Evolutionary conservation across 2,888 invertebrate species (phyloP).

Genomic region (Campopleginae sp.): DNA sequence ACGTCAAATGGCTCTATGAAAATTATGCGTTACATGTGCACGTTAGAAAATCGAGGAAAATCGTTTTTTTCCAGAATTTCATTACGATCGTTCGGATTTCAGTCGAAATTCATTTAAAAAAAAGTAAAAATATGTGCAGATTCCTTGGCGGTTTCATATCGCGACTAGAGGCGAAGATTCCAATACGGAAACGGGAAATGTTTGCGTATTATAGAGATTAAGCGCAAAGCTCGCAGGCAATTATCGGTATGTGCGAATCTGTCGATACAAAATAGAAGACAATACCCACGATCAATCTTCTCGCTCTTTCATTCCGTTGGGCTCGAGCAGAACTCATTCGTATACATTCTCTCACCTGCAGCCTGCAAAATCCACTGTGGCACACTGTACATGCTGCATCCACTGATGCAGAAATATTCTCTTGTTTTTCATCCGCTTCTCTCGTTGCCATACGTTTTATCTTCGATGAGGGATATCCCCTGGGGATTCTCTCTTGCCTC

Average conservation of each 20-base stretch:
- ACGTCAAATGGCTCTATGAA: neutral
- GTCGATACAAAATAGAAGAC: conserved; percentile 74
- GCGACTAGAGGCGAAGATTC: neutral
- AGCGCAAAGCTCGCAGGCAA: conserved; percentile 76
- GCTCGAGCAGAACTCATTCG: conserved; percentile 55
- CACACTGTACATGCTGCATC: conserved; percentile 36
- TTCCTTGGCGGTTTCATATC: neutral
- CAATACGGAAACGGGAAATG: conserved; percentile 2
- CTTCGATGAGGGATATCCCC: conserved; percentile 54
- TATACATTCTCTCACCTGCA: conserved; percentile 51
- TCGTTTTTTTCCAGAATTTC: neutral
- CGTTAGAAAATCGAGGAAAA: neutral
- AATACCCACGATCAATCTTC: conserved; percentile 74
- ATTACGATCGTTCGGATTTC: neutral
- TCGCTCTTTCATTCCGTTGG: conserved; percentile 27
- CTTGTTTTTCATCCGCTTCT: conserved; percentile 14
- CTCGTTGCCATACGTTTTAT: conserved; percentile 49
- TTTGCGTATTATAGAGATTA: neutral
- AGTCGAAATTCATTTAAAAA: neutral
- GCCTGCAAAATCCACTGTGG: conserved; percentile 36
- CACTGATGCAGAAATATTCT: conserved; percentile 42
- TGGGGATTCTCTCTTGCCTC: conserved; percentile 47
- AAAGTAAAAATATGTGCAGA: neutral
- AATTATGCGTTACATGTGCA: neutral
- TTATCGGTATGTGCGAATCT: conserved; percentile 73